phyloP scores from a whole-genome alignment of 2,113 vertebrate genomes.

The Gorsachius goisagi region DNA sequence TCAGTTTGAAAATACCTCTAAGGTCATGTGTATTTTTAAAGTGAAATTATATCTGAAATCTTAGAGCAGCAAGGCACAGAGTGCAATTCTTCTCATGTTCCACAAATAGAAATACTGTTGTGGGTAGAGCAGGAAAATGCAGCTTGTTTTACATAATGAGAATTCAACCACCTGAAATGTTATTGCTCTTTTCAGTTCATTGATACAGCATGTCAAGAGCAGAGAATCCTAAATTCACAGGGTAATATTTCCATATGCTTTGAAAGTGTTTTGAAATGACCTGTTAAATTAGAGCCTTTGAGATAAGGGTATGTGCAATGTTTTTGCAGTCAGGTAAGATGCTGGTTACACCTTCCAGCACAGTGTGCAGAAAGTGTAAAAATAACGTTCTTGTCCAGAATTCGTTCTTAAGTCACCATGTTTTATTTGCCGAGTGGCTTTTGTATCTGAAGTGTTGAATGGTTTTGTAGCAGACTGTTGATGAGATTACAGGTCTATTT shows the following conservation, averaged over 20 bases:
- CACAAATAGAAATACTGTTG: constrained; percentile 20
- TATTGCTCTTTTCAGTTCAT: constrained; percentile 16
- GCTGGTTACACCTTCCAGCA: neutral
- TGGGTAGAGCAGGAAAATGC: constrained; percentile 38
- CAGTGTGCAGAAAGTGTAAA: neutral
- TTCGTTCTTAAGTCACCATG: neutral
- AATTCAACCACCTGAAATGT: constrained; percentile 32
- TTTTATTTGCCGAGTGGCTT: neutral
- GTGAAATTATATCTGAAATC: neutral
- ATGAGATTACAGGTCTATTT: neutral
- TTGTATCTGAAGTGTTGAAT: neutral
- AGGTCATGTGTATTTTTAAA: neutral
- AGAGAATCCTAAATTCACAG: neutral
- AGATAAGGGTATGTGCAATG: neutral
- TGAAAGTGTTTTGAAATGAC: constrained; percentile 7
- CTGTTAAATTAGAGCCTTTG: neutral
- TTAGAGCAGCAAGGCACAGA: neutral
- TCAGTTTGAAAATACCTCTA: neutral
- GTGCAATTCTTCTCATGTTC: neutral
- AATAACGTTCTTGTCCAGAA: neutral
- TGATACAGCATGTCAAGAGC: neutral
- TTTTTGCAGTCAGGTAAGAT: neutral
- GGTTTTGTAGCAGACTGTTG: neutral
- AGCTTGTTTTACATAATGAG: constrained; percentile 61
- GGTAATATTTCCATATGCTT: neutral